Evolutionary conservation across 2,888 invertebrate species (phyloP).

Genomic region (Drosophila paramelanica): DNA sequence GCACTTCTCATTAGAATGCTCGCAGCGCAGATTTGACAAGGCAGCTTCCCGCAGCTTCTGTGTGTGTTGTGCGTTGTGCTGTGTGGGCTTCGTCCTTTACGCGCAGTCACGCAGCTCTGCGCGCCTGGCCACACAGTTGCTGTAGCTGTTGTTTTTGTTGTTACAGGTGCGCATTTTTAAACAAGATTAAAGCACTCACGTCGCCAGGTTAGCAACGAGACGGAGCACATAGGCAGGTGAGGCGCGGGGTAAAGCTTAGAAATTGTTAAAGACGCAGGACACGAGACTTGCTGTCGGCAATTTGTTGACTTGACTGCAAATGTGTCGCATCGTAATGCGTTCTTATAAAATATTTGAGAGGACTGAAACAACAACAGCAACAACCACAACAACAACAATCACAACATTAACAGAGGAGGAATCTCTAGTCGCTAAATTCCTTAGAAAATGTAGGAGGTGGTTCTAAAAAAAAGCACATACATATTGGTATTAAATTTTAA

Average conservation of each 20-base stretch:
- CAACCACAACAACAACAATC: neutral
- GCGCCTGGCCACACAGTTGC: neutral
- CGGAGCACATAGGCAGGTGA: neutral
- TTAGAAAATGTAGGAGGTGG: neutral
- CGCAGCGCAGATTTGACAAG: conserved; percentile 73
- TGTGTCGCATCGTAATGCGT: conserved; percentile 77
- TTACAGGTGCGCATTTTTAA: conserved; percentile 78
- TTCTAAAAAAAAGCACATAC: neutral
- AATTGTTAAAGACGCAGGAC: conserved; percentile 29
- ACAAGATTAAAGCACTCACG: conserved; percentile 78
- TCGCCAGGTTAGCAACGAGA: conserved; percentile 56
- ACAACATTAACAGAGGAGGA: neutral
- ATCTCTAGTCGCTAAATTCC: neutral
- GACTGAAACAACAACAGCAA: conserved; percentile 28
- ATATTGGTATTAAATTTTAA: neutral
- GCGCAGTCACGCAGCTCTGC: conserved; percentile 58
- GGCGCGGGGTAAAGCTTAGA: conserved; percentile 14
- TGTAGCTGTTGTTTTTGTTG: conserved; percentile 36
- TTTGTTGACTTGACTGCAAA: conserved; percentile 80
- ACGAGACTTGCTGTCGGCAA: conserved; percentile 67
- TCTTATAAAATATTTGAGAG: conserved; percentile 73
- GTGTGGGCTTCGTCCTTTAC: conserved; percentile 34
- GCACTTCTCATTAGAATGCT: conserved; percentile 80
- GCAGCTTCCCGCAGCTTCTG: conserved; percentile 30
- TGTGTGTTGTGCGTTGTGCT: conserved; percentile 6